Evolutionary conservation across 2,888 invertebrate genomes (phyloP).

Genomic region (Xanthorhoe designata): DNA sequence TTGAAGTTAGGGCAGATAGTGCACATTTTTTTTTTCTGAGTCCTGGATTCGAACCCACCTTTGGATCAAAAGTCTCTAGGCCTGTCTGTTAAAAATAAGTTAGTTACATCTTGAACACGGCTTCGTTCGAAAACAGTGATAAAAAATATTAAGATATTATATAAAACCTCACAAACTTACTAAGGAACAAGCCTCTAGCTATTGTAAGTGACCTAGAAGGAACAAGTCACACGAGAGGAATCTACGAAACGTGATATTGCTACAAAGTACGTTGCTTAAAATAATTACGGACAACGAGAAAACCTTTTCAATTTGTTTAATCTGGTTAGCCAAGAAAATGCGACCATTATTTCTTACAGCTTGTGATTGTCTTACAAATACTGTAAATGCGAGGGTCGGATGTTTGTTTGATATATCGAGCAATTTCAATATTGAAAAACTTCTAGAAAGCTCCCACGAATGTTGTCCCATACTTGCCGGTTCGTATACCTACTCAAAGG

Average conservation of each 20-base stretch:
- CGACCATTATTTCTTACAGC: background rate
- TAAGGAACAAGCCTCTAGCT: background rate
- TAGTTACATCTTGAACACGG: no score
- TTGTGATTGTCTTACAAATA: background rate
- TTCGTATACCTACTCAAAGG: no score
- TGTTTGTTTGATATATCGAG: background rate
- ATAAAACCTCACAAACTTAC: background rate
- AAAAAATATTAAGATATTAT: no score
- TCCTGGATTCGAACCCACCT: no score
- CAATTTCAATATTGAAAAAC: background rate
- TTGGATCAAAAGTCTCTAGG: no score
- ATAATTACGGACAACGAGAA: conserved; percentile 1
- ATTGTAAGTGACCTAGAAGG: background rate
- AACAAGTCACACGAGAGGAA: background rate
- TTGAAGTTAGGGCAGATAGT: no score
- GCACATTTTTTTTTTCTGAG: no score
- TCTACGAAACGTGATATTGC: background rate
- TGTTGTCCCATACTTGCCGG: no score
- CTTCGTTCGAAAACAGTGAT: no score
- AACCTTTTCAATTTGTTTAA: conserved; percentile 1
- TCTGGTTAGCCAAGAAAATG: conserved; percentile 1
- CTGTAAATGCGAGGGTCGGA: background rate
- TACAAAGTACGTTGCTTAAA: background rate
- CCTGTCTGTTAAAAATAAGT: no score
- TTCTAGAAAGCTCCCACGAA: background rate